phyloP scores from a whole-genome alignment of 30 jellyfish, hydroid and myxozoan genomes.

The Clytia hemisphaerica region DNA sequence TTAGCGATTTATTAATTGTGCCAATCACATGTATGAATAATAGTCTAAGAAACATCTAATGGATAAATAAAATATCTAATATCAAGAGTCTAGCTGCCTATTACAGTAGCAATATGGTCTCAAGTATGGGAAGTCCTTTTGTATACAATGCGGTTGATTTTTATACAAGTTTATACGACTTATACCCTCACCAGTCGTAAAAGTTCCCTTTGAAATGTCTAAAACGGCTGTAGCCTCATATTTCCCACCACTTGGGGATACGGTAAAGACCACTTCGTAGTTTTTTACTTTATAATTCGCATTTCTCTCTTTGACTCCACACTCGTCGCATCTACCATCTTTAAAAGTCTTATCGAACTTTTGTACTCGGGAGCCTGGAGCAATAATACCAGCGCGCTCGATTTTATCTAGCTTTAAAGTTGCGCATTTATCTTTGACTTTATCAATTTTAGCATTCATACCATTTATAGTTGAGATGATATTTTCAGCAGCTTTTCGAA shows the following conservation, averaged over 20 bases:
- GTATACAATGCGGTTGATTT: constrained; percentile 55
- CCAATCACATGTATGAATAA: too few relatives aligned
- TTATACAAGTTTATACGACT: constrained; percentile 45
- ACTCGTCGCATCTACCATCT: constrained; percentile 34
- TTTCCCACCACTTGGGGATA: constrained; percentile 41
- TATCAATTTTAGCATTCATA: neutral
- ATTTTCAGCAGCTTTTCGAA: constrained; percentile 13
- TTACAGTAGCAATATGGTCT: too few relatives aligned
- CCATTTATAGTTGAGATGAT: constrained; percentile 27
- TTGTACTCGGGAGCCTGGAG: constrained; percentile 30
- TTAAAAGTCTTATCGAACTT: constrained; percentile 5
- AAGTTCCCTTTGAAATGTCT: too few relatives aligned
- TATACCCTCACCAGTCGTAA: constrained; percentile 12
- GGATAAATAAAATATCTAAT: too few relatives aligned
- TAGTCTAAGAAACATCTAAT: too few relatives aligned
- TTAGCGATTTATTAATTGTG: too few relatives aligned
- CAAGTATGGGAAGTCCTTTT: too few relatives aligned
- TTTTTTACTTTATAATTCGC: too few relatives aligned
- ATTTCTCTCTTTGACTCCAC: constrained; percentile 17
- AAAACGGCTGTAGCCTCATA: too few relatives aligned
- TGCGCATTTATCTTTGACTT: constrained; percentile 18
- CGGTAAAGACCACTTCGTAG: constrained; percentile 47
- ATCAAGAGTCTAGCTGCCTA: too few relatives aligned
- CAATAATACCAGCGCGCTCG: constrained; percentile 33
- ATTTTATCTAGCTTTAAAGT: neutral